These are phyloP conservation scores for Thermophis baileyi DNA, from an alignment of 2,113 vertebrate species.

Conservation along the genomic window DNA sequence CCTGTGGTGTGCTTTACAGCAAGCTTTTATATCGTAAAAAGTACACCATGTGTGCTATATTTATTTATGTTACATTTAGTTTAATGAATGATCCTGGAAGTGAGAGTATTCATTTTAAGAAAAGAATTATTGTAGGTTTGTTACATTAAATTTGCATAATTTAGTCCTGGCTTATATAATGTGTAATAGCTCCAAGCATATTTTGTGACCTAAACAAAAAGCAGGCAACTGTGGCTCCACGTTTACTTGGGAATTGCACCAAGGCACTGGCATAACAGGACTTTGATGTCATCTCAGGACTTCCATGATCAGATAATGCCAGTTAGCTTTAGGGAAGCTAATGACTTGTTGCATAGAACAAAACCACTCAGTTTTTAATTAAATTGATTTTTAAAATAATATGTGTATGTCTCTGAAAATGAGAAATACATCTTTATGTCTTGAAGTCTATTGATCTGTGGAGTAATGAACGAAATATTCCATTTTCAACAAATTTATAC, in stretches of 20 bases:
- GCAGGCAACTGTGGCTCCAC: background rate
- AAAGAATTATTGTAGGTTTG: background rate
- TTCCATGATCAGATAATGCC: background rate
- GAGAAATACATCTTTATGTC: background rate
- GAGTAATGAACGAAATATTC: background rate
- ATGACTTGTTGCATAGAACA: background rate
- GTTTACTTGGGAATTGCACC: background rate
- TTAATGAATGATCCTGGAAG: background rate
- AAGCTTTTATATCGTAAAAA: background rate
- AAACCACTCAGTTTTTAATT: background rate
- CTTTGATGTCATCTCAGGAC: conserved; percentile 2
- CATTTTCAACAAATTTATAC: background rate
- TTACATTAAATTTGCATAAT: background rate
- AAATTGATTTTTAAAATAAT: background rate
- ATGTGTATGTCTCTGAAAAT: background rate
- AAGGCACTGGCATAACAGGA: accelerated
- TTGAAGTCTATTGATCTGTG: background rate
- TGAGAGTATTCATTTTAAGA: background rate
- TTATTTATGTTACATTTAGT: background rate
- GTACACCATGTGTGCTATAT: background rate
- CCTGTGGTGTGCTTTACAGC: background rate
- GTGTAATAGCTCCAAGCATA: background rate
- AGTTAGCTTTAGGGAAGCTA: background rate
- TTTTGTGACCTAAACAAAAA: background rate
- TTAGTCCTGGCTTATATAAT: background rate